phyloP scores from a whole-genome alignment of 2,797 vertebrate genomes.

The Helarctos malayanus region DNA sequence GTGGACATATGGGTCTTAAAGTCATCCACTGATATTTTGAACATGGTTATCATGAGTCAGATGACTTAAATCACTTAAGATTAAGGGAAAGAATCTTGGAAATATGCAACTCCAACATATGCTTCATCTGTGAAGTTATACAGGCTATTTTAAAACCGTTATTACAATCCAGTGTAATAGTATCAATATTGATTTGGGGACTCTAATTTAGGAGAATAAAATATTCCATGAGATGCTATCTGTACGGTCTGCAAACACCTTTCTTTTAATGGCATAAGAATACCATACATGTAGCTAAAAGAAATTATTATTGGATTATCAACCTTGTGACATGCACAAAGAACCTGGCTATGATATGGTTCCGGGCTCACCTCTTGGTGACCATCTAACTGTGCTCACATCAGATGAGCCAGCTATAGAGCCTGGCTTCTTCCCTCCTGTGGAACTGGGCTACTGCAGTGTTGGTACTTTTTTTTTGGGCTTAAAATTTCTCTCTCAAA shows the following conservation, averaged over 20 bases:
- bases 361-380: not conserved
- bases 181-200: not conserved
- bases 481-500: conserved; percentile 1
- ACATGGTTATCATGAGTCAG: not conserved
- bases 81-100: not conserved
- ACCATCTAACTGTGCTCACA: not conserved
- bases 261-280: not conserved
- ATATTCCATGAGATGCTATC: not conserved
- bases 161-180: not conserved
- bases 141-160: not conserved
- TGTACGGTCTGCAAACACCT: not conserved
- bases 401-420: not conserved
- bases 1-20: not conserved
- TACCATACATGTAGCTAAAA: not conserved
- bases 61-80: conserved; percentile 6
- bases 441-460: not conserved
- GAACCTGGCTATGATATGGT: not conserved
- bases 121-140: conserved; percentile 11
- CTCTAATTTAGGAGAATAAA: conserved; percentile 11
- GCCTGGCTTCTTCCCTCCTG: not conserved
- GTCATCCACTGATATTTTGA: not conserved
- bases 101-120: not conserved
- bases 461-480: not conserved
- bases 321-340: not conserved
- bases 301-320: not conserved